Evolutionary conservation across 2,888 invertebrate species (phyloP).

Genomic region (Synanthedon formicaeformis): DNA sequence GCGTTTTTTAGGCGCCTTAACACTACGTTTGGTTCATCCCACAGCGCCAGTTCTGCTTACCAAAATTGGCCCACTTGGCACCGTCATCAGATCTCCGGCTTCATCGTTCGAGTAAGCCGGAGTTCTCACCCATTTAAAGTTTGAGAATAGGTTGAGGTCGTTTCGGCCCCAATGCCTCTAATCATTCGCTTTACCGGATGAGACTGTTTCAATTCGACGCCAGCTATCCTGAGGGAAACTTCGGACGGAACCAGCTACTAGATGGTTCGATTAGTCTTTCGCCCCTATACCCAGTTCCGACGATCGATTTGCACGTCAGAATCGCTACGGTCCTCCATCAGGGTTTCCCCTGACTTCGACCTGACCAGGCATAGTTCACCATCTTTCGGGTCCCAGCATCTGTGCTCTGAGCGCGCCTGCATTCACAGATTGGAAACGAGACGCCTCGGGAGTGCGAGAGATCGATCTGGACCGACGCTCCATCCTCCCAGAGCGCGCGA

Average conservation of each 20-base stretch:
- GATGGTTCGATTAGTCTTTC: slow-evolving; percentile 1
- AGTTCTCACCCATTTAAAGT: slow-evolving; percentile 81
- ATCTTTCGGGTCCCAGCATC: slow-evolving; percentile 74
- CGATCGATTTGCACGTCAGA: neutral
- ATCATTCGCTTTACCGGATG: slow-evolving; percentile 76
- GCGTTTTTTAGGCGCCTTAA: neutral
- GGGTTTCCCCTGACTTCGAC: slow-evolving; percentile 1
- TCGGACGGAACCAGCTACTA: neutral
- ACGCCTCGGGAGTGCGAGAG: slow-evolving; percentile 72
- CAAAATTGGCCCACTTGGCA: neutral
- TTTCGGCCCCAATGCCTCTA: slow-evolving; percentile 78
- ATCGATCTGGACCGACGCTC: slow-evolving; percentile 36
- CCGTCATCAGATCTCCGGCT: slow-evolving; percentile 67
- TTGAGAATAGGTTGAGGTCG: slow-evolving; percentile 81
- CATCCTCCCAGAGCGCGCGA: slow-evolving; percentile 53
- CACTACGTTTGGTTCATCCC: neutral
- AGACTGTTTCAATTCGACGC: neutral
- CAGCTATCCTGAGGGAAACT: neutral
- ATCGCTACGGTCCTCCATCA: slow-evolving; percentile 1
- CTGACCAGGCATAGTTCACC: slow-evolving; percentile 1
- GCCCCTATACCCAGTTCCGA: neutral
- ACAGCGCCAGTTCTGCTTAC: neutral
- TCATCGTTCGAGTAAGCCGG: slow-evolving; percentile 70
- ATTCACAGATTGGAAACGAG: slow-evolving; percentile 37
- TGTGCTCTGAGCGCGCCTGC: slow-evolving; percentile 30